phyloP scores from a whole-genome alignment of 2,888 invertebrate species.

The Ennomos fuscantarius region DNA sequence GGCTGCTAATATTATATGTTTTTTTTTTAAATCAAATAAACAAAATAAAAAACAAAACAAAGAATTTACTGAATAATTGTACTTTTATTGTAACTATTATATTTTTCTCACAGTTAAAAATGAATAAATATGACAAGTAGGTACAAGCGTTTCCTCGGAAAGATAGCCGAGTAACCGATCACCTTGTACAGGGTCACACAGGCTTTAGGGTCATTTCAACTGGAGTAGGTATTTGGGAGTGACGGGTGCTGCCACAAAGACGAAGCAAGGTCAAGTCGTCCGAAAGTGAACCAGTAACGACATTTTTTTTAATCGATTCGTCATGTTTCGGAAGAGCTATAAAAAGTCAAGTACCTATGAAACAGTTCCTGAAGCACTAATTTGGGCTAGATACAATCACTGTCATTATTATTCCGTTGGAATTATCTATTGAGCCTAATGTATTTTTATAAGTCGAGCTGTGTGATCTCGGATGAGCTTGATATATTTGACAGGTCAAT shows the following conservation, averaged over 20 bases:
- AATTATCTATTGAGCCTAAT: too few relatives aligned
- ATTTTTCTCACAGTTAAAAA: neutral
- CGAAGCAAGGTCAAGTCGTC: slow-evolving; percentile 60
- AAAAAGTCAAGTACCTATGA: slow-evolving; percentile 22
- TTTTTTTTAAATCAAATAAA: too few relatives aligned
- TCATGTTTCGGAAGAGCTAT: slow-evolving; percentile 38
- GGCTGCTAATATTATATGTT: too few relatives aligned
- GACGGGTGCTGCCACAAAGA: slow-evolving; percentile 51
- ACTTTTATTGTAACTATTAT: too few relatives aligned
- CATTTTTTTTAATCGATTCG: slow-evolving; percentile 60
- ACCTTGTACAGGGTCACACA: slow-evolving; percentile 44
- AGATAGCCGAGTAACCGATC: slow-evolving; percentile 32
- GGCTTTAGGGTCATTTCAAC: slow-evolving; percentile 40
- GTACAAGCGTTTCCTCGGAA: slow-evolving; percentile 12
- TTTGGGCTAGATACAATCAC: slow-evolving; percentile 25
- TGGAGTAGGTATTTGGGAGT: slow-evolving; percentile 32
- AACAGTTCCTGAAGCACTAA: slow-evolving; percentile 28
- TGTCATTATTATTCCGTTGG: slow-evolving; percentile 13
- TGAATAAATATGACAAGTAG: slow-evolving; percentile 1
- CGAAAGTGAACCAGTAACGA: slow-evolving; percentile 60
- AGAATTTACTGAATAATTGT: too few relatives aligned
- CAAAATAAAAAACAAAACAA: too few relatives aligned
- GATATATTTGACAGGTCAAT: too few relatives aligned
- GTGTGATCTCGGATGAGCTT: too few relatives aligned
- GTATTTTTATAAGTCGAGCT: too few relatives aligned